Conservation (phyloP, 2,797 vertebrate genomes). For the Pitangus sulphuratus region DNA sequence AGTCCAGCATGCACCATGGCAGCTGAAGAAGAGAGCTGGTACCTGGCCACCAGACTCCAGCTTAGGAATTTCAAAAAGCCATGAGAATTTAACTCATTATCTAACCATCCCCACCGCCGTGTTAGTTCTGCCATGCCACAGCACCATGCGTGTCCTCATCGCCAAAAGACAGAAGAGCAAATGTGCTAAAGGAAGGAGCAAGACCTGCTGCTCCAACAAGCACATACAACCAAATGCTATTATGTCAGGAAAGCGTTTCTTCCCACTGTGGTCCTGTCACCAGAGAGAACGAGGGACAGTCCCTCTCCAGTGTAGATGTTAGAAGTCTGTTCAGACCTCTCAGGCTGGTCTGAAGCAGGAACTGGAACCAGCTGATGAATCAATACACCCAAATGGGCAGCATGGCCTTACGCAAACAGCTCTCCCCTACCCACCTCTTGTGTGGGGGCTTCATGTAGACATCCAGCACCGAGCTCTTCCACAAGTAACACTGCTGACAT, state of each 20-base stretch:
- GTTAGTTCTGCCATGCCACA: neutral
- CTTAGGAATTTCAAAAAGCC: neutral
- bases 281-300: neutral
- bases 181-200: neutral
- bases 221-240: neutral
- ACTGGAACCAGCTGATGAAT: neutral
- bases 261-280: neutral
- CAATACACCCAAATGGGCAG: neutral
- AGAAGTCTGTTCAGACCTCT: neutral
- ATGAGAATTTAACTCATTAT: neutral
- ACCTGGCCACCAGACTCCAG: neutral
- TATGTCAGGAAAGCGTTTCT: neutral
- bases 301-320: accelerated
- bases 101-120: neutral
- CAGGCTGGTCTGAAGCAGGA: neutral
- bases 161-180: neutral
- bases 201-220: neutral
- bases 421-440: neutral
- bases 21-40: neutral
- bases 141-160: neutral
- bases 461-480: accelerated
- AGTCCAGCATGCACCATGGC: accelerated
- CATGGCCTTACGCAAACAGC: accelerated
- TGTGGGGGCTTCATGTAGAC: accelerated
- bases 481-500: neutral